A percentile compares a stretch with the other conserved stretches of the same genome.
Conservation (phyloP, 2,888 invertebrate species). For the Philhelius pedissequus region DNA sequence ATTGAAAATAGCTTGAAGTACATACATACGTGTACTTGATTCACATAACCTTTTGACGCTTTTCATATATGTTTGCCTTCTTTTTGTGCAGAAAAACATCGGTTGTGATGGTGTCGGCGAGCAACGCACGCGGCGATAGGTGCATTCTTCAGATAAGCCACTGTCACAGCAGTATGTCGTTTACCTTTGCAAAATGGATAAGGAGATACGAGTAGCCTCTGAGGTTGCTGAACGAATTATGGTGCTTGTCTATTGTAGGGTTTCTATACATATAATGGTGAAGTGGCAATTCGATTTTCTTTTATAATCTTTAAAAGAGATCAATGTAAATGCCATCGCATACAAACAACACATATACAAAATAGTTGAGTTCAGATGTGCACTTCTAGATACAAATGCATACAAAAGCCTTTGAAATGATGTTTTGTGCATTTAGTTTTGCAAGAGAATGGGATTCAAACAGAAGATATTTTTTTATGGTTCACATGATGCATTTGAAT, state of each 20-base stretch:
- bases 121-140: constrained; percentile 60
- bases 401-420: constrained; percentile 1
- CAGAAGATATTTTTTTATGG: neutral
- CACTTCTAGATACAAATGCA: neutral
- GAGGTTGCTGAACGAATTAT: constrained; percentile 66
- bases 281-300: constrained; percentile 22
- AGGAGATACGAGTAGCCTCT: constrained; percentile 46
- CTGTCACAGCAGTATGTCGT: constrained; percentile 69
- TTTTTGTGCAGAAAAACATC: neutral
- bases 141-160: constrained; percentile 72
- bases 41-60: constrained; percentile 32
- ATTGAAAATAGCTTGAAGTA: constrained; percentile 5
- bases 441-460: neutral
- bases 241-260: constrained; percentile 53
- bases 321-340: constrained; percentile 46
- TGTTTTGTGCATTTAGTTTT: neutral
- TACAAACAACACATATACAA: neutral
- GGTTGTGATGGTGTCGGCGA: neutral
- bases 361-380: neutral
- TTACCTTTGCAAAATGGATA: constrained; percentile 70
- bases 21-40: neutral
- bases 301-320: constrained; percentile 42
- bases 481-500: neutral
- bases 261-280: constrained; percentile 38
- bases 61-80: constrained; percentile 37